Base-by-base conservation (phyloP, 2,888 invertebrate species). In the Metalampra italica region DNA sequence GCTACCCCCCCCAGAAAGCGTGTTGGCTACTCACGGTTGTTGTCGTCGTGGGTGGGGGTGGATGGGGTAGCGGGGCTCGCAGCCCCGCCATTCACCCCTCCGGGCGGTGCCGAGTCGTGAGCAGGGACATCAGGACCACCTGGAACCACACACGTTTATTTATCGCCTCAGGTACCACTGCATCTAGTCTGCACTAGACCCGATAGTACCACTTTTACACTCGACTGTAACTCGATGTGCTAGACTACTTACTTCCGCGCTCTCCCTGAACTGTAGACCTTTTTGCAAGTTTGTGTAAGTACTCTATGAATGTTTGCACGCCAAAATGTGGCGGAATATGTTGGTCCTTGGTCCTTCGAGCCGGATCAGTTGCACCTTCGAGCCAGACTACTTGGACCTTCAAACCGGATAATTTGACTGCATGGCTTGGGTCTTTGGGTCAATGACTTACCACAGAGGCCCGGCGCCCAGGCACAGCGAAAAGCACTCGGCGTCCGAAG, bases 41-140 rank as follows among this genome's bases (percentile, higher is more conserved):
- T 84, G 83, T 89, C 88, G 87, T 88, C 85, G 87, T 88, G 83
- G 62, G 70, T 73, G 69, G 86, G 84, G 63, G 87, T 80, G 62
- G 85, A 75, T 57, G 84, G 84, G 57, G 73, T 66, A 36, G 89
- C 88, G 90, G 89, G 87, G 88, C 86, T 81, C 86, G 83, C 59
- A 41, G 86, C 89, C 89, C 88, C 88, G 88, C 88, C 70, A 64
- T 57, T 75, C 83, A 83, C 88, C 88, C 88, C 88, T 84, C 88
- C 88, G 86, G 88, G 89, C 75, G 88, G 89, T 66, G 91, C 92
- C 78, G 91, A 90, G 92, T 93, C 93, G 92, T 93, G 93, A 92
- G 94, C 96, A 95, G 97, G 97, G 93, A 94, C 98, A 98, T 98
- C 98, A 98, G 98, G 98, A 98, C 96, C 97, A 98, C 86, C 86